Conservation (phyloP, 2,888 invertebrate genomes). For the Bibio marci region DNA sequence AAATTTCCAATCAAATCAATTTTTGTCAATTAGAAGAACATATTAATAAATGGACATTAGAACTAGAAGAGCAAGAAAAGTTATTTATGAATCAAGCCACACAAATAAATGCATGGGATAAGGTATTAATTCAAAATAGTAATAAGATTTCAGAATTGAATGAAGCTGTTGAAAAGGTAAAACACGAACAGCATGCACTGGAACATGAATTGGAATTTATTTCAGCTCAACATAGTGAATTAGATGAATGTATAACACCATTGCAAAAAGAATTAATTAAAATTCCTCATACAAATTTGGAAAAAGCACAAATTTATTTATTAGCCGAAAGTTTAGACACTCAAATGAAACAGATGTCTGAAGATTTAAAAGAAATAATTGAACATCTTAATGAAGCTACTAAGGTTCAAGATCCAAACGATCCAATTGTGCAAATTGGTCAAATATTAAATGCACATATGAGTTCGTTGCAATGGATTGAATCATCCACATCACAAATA, state of each 20-base stretch:
- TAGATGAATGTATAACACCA: conserved; percentile 72
- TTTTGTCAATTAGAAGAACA: conserved; percentile 78
- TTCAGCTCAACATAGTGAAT: conserved; percentile 76
- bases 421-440: conserved; percentile 84
- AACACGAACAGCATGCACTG: conserved; percentile 72
- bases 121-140: conserved; percentile 73
- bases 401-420: conserved; percentile 62
- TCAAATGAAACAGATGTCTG: conserved; percentile 85
- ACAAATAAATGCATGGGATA: conserved; percentile 92
- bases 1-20: conserved; percentile 40
- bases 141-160: conserved; percentile 82
- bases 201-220: conserved; percentile 92
- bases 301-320: conserved; percentile 81
- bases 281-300: conserved; percentile 59
- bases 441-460: conserved; percentile 91
- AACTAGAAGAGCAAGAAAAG: conserved; percentile 84
- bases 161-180: conserved; percentile 73
- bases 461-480: conserved; percentile 91
- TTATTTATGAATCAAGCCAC: conserved; percentile 86
- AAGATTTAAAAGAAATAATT: conserved; percentile 87
- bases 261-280: conserved; percentile 64
- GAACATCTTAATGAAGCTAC: conserved; percentile 85
- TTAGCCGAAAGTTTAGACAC: conserved; percentile 82
- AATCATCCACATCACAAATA: conserved; percentile 63
- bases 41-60: conserved; percentile 87